These are phyloP conservation scores for Aphaenogaster ashmeadi DNA, from an alignment of 1,140 invertebrate genomes.

Conservation along the genomic window DNA sequence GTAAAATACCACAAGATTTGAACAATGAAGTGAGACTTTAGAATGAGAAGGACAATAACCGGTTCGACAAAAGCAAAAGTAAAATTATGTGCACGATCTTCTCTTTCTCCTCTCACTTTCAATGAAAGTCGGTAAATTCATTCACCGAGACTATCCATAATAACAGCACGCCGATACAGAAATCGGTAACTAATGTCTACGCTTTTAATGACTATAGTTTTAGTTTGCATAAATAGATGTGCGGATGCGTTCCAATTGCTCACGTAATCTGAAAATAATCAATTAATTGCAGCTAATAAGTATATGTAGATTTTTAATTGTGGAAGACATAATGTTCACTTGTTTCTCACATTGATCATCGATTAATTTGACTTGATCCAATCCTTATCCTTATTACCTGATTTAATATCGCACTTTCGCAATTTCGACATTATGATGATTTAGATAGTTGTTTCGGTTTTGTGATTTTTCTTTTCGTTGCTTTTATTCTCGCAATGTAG, in stretches of 20 bases:
- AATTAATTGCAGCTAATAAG: neutral
- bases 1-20: neutral
- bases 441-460: constrained; percentile 3
- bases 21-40: neutral
- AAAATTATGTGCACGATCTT: constrained; percentile 76
- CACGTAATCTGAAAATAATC: constrained; percentile 1
- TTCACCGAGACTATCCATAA: neutral
- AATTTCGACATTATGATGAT: neutral
- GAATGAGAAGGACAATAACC: constrained; percentile 72
- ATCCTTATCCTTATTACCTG: neutral
- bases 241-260: neutral
- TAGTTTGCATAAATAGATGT: neutral
- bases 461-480: neutral
- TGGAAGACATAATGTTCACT: neutral
- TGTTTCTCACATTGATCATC: neutral
- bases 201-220: constrained; percentile 48
- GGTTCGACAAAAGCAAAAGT: constrained; percentile 79
- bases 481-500: neutral
- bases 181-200: constrained; percentile 40
- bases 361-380: neutral
- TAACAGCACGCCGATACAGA: neutral
- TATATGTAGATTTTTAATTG: neutral
- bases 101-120: constrained; percentile 78
- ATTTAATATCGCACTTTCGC: neutral
- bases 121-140: constrained; percentile 51